Evolutionary conservation across 2,888 invertebrate genomes (phyloP).

Genomic region (Chironomus riparius): DNA sequence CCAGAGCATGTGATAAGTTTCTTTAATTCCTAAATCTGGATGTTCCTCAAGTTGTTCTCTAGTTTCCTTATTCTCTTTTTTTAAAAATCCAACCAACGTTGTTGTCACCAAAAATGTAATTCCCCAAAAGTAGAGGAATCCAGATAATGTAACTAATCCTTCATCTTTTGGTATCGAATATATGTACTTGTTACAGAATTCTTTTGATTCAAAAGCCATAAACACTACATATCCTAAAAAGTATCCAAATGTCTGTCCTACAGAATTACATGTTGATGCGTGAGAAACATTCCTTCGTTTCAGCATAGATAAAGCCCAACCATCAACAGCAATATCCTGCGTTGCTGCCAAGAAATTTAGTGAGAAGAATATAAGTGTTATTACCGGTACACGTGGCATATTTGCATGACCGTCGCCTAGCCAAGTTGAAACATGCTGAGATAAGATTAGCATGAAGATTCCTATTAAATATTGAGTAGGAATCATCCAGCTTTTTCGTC

Average conservation of each 20-base stretch:
- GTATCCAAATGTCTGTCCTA: slow-evolving; percentile 96
- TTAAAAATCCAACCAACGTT: slow-evolving; percentile 79
- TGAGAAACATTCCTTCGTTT: slow-evolving; percentile 95
- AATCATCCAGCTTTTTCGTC: slow-evolving; percentile 91
- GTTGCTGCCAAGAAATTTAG: slow-evolving; percentile 96
- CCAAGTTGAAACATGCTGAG: not conserved
- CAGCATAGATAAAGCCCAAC: slow-evolving; percentile 98
- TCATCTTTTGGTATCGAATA: slow-evolving; percentile 57
- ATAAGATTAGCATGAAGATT: slow-evolving; percentile 62
- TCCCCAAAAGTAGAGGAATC: slow-evolving; percentile 94
- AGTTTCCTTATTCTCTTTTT: slow-evolving; percentile 59
- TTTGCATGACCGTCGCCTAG: slow-evolving; percentile 31
- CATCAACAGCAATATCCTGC: slow-evolving; percentile 99
- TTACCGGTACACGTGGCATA: slow-evolving; percentile 60
- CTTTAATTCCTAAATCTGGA: slow-evolving; percentile 42
- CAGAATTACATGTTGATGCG: slow-evolving; percentile 97
- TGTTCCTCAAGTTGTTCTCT: slow-evolving; percentile 39
- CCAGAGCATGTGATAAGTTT: slow-evolving; percentile 75
- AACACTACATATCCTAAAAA: slow-evolving; percentile 86
- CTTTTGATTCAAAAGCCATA: slow-evolving; percentile 88
- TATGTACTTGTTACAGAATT: slow-evolving; percentile 91
- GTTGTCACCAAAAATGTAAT: slow-evolving; percentile 83
- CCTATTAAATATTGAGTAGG: slow-evolving; percentile 90
- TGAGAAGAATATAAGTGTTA: slow-evolving; percentile 81
- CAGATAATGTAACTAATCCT: slow-evolving; percentile 65